Percentiles rank a stretch among this genome's conserved stretches.
Evolutionary conservation across 2,888 invertebrate genomes (phyloP).

Genomic region (Campoplex nolae): DNA sequence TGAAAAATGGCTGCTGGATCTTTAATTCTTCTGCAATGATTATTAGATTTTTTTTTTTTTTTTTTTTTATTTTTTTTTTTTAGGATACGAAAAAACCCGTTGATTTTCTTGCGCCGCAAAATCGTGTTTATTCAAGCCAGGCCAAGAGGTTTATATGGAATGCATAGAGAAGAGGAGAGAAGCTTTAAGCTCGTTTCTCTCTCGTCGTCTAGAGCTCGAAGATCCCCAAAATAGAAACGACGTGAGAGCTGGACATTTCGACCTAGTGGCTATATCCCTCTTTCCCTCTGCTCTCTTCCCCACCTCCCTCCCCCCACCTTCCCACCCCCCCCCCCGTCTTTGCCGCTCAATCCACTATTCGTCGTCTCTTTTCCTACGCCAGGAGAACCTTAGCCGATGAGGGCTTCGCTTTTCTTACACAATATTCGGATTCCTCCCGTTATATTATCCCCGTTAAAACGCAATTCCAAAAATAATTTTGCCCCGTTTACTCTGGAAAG

Average conservation of each 20-base stretch:
- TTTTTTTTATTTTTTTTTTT: neutral
- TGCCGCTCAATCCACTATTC: slow-evolving; percentile 54
- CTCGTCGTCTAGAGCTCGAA: slow-evolving; percentile 63
- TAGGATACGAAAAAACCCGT: neutral
- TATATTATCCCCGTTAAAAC: slow-evolving; percentile 62
- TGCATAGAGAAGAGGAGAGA: slow-evolving; percentile 52
- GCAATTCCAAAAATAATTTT: slow-evolving; percentile 73
- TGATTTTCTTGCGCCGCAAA: slow-evolving; percentile 13
- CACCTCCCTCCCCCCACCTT: slow-evolving; percentile 52
- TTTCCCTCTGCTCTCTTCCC: slow-evolving; percentile 66
- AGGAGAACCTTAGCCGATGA: slow-evolving; percentile 24
- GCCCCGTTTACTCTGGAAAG: slow-evolving; percentile 59
- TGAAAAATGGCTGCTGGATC: neutral
- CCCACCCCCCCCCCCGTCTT: slow-evolving; percentile 63
- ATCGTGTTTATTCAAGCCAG: slow-evolving; percentile 15
- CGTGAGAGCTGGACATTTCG: slow-evolving; percentile 83
- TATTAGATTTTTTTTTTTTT: neutral
- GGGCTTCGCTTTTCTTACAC: slow-evolving; percentile 65
- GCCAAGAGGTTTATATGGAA: slow-evolving; percentile 56
- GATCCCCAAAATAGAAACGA: slow-evolving; percentile 81
- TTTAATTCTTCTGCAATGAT: neutral
- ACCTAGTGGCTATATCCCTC: slow-evolving; percentile 72
- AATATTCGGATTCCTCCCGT: slow-evolving; percentile 64
- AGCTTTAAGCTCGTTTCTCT: slow-evolving; percentile 53
- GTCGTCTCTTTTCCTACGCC: slow-evolving; percentile 48